Evolutionary conservation across 2,113 vertebrate genomes (phyloP), one percentile per base, ranked within the genome.

Genomic region (Nibea albiflora): DNA sequence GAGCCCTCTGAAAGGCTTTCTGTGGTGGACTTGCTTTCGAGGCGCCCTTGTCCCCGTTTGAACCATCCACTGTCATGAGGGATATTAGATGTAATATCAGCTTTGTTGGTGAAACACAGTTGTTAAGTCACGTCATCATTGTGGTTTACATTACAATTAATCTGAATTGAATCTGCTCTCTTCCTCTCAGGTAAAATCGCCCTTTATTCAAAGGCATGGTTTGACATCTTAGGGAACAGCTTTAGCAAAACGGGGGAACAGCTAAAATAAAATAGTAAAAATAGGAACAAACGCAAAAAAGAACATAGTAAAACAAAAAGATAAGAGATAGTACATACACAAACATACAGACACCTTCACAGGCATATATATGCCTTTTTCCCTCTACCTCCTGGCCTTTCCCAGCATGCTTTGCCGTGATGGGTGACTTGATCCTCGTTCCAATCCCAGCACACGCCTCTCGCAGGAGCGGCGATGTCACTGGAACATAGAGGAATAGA

Each of bases 401-500:
- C 84, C 89, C 86, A 86, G 81, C 58, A 88, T 91, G 89, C 88
- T 73, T 90, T 85, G 69, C 85, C 58, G 15, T 78, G 90, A 86
- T 79, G 86, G 89, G 79, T 88, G 88, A 91, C 90, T 90, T 84
- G 75, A 91, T 87, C 85, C 76, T 50, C 77, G 56, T 84, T 92
- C 88, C 89, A 90, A 86, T 92, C 85, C 79, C 79, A 78, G 83
- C 85, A 78, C 83, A 80, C 69, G 60, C 61, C 90, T 88, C 88
- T 92, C 89, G 0, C 75, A 91, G 90, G 89, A 89, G 88, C 78
- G 5, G 52, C 80, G 77, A 73, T 93, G 90, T 92, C 92, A 93
- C 81, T 75, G 77, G 80, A 92, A 91, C 81, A 90, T 76, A 90
- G 89, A 91, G 80, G 85, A 91, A 90, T 85, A 89, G 90, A 92